phyloP scores from a whole-genome alignment of 1,140 invertebrate species.

The Gerris buenoi region DNA sequence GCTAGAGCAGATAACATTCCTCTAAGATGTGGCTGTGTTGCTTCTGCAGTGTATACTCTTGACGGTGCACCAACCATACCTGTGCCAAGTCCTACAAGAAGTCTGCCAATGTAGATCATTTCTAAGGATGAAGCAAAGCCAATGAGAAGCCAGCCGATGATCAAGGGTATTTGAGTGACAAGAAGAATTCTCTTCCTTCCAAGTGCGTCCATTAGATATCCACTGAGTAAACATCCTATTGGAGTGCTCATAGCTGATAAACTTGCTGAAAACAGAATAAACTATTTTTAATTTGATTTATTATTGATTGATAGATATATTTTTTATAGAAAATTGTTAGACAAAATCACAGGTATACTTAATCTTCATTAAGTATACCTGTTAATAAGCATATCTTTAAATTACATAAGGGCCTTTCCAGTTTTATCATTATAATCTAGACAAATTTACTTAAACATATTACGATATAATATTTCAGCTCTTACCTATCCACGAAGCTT shows the following conservation, averaged over 20 bases:
- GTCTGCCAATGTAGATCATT: constrained; percentile 43
- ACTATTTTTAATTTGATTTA: too few relatives aligned
- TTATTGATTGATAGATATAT: too few relatives aligned
- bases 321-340: too few relatives aligned
- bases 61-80: constrained; percentile 54
- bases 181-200: constrained; percentile 48
- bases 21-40: constrained; percentile 48
- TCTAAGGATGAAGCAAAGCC: constrained; percentile 37
- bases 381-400: too few relatives aligned
- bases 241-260: constrained; percentile 53
- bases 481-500: constrained; percentile 59
- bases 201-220: constrained; percentile 51
- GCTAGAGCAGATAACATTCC: constrained; percentile 47
- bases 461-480: background rate
- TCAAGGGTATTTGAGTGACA: constrained; percentile 47
- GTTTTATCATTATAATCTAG: background rate
- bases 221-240: constrained; percentile 50
- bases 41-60: constrained; percentile 49
- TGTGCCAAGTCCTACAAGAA: constrained; percentile 46
- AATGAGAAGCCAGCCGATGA: constrained; percentile 51
- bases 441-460: background rate
- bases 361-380: too few relatives aligned
- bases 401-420: background rate
- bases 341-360: too few relatives aligned
- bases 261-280: constrained; percentile 38